Base-by-base conservation (phyloP, 2,888 invertebrate species). In the Dichetophora obliterata region DNA sequence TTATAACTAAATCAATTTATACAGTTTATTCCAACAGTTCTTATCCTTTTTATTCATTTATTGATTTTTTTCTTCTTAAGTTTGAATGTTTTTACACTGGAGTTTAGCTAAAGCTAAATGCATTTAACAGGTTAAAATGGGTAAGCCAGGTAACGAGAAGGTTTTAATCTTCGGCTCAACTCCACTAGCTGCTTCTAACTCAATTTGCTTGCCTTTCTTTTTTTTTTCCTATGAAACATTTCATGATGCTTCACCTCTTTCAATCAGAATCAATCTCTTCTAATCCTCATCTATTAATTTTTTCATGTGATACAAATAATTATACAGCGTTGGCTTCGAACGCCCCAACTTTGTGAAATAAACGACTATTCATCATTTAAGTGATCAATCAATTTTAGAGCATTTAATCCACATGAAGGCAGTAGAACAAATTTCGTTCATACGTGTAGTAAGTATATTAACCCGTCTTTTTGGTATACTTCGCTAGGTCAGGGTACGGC, bases 331-430 rank as follows among this genome's bases (percentile, higher is more conserved):
- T 72, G 43, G 73, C 22, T 31, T 31, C 59, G 43, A 68, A 27
- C n/a, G 52, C 27, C 16, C n/a, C 24, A 22, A 24, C 27, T 31
- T 16, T n/a, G 52, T 27, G 8, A 54, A 54, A 31, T n/a, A 68
- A 84, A 82, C 82, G 83, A 82, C 85, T 79, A 86, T 86, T 84
- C 87, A 86, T 87, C 86, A 86, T 87, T 85, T 84, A 77, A 84
- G 80, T 84, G 86, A 87, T 87, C 87, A 87, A 87, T 87, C 87
- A 87, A 86, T 83, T 86, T 86, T 82, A 85, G 86, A 84, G 82
- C 82, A 83, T 82, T 84, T 86, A 86, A 87, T 87, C 87, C 86
- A 82, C 75, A 81, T 82, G 82, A 86, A 85, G 84, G 83, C 82
- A 83, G 83, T 61, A 63, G 37, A 66, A 50, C 31, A 74, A 37